A percentile compares a stretch with the other conserved stretches of the same genome.
Evolutionary conservation across 2,888 invertebrate species (phyloP).

Genomic region (Rhingia rostrata): DNA sequence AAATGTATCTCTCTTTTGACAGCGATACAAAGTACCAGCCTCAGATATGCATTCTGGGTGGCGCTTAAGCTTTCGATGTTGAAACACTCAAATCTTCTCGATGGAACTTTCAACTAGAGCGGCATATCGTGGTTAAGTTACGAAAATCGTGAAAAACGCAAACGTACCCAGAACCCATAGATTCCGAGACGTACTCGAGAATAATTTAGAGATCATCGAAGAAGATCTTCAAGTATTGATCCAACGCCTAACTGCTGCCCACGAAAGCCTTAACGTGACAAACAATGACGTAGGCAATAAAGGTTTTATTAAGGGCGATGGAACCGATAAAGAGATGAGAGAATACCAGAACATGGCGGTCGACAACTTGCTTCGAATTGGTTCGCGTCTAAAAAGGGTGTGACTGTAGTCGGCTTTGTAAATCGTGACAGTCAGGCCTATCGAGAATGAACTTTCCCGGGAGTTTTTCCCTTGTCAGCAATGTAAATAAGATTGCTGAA

Average conservation of each 20-base stretch:
- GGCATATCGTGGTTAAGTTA: conserved; percentile 28
- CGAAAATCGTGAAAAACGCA: conserved; percentile 20
- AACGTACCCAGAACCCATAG: background rate
- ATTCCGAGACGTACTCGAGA: conserved; percentile 1
- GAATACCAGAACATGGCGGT: conserved; percentile 23
- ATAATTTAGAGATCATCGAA: too few species aligned
- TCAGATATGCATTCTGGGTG: too few species aligned
- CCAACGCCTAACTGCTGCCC: too few species aligned
- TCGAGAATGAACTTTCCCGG: too few species aligned
- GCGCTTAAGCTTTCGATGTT: too few species aligned
- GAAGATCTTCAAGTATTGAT: too few species aligned
- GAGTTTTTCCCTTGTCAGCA: too few species aligned
- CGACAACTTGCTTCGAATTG: background rate
- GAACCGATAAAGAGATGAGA: conserved; percentile 3
- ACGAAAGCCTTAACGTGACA: conserved; percentile 8
- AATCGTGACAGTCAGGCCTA: too few species aligned
- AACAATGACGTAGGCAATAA: conserved; percentile 16
- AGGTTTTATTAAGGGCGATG: conserved; percentile 4
- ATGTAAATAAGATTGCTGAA: too few species aligned
- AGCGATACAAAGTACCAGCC: too few species aligned
- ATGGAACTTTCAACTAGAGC: conserved; percentile 23
- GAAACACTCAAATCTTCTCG: background rate
- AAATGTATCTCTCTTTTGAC: too few species aligned
- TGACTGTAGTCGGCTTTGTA: background rate
- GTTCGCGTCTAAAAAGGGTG: conserved; percentile 16